Percentiles rank a stretch among this genome's conserved stretches.
Evolutionary conservation across 2,113 vertebrate genomes (phyloP).

Genomic region (Periophthalmus modestus): DNA sequence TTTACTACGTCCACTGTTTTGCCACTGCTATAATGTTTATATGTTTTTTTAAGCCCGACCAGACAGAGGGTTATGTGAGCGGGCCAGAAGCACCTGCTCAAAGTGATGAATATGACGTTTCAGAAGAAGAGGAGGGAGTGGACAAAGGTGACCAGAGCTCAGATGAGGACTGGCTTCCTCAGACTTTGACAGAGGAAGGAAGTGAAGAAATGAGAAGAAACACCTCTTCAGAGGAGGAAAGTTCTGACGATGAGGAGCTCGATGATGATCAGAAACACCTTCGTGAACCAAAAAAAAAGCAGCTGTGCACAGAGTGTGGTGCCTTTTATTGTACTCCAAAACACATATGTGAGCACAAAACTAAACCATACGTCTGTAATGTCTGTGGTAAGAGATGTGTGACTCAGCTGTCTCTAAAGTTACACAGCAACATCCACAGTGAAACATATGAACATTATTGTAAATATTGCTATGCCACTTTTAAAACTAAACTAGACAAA

Average conservation of each 20-base stretch:
- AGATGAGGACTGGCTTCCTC: slow-evolving; percentile 4
- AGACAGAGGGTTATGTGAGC: background rate
- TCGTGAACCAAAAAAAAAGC: background rate
- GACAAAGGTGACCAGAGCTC: background rate
- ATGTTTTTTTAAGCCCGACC: slow-evolving; percentile 20
- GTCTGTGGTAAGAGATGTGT: slow-evolving; percentile 57
- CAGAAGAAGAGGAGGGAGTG: background rate
- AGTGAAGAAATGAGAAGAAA: background rate
- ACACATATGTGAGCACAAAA: slow-evolving; percentile 58
- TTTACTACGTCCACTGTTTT: background rate
- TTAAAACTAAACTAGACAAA: slow-evolving; percentile 58
- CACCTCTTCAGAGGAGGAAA: background rate
- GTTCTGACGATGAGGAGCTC: background rate
- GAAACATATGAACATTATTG: slow-evolving; percentile 47
- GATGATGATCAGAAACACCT: background rate
- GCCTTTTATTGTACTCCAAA: slow-evolving; percentile 25
- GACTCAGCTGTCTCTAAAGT: slow-evolving; percentile 14
- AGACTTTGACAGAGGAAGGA: background rate
- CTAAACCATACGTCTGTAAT: slow-evolving; percentile 51
- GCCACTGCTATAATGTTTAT: background rate
- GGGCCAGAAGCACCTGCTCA: slow-evolving; percentile 9
- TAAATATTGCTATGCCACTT: slow-evolving; percentile 49
- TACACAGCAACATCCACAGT: slow-evolving; percentile 47
- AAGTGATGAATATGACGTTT: slow-evolving; percentile 14
- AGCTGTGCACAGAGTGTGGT: slow-evolving; percentile 56